phyloP scores from a whole-genome alignment of 2,797 vertebrate genomes.

The Lacerta viridis region DNA sequence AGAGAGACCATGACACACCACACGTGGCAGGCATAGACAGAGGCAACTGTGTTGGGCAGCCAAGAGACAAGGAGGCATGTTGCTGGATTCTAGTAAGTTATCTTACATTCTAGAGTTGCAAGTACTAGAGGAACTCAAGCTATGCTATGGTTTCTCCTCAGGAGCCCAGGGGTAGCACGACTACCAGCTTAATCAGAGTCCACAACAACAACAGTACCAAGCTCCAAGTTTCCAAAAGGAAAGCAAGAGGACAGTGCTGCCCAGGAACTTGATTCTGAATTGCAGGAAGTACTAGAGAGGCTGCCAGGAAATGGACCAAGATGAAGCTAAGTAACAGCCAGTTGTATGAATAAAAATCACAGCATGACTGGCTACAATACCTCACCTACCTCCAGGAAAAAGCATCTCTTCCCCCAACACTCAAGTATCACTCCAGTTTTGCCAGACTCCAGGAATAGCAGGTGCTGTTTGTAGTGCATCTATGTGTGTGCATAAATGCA shows the following conservation, averaged over 20 bases:
- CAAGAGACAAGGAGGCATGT: constrained; percentile 1
- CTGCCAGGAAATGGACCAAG: background rate
- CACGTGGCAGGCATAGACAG: background rate
- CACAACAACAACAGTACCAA: background rate
- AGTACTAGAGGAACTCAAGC: background rate
- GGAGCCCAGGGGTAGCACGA: background rate
- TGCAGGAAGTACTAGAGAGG: background rate
- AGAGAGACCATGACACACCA: background rate
- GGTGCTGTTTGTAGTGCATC: too few species aligned
- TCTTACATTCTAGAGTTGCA: background rate
- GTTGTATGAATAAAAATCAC: background rate
- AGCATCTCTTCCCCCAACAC: background rate
- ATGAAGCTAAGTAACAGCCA: background rate
- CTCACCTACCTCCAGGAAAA: background rate
- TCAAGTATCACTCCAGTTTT: background rate
- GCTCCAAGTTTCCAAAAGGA: background rate
- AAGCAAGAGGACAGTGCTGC: rapidly evolving
- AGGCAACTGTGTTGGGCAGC: background rate
- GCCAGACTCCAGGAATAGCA: background rate
- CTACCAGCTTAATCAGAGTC: background rate
- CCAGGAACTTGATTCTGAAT: background rate
- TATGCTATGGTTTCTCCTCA: background rate
- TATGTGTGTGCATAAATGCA: too few species aligned
- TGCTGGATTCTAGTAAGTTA: background rate
- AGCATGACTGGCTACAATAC: background rate